Evolutionary conservation across 2,888 invertebrate genomes (phyloP).

Genomic region (Hirtodrosophila cameraria): DNA sequence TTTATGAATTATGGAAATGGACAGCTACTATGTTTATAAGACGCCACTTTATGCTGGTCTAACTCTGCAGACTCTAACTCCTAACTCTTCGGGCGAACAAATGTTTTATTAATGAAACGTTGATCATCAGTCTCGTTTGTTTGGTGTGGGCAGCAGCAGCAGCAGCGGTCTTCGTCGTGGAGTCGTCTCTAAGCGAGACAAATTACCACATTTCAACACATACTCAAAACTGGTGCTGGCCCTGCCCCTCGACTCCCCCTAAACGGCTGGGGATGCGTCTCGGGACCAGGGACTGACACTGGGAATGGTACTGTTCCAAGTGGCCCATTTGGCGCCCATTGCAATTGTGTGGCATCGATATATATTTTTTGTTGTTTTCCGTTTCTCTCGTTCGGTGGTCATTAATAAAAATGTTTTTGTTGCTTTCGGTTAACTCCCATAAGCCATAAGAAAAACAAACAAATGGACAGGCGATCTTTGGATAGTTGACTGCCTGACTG

Average conservation of each 20-base stretch:
- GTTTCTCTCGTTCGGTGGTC: constrained; percentile 54
- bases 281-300: constrained; percentile 9
- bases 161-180: neutral
- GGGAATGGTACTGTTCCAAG: constrained; percentile 41
- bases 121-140: constrained; percentile 48
- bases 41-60: constrained; percentile 50
- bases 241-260: constrained; percentile 23
- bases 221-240: constrained; percentile 69
- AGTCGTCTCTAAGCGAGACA: constrained; percentile 75
- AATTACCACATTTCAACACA: constrained; percentile 79
- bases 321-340: constrained; percentile 78
- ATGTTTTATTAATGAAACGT: constrained; percentile 81
- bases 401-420: constrained; percentile 79
- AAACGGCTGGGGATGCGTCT: constrained; percentile 17
- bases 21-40: constrained; percentile 47
- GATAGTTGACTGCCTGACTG: constrained; percentile 47
- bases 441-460: constrained; percentile 70
- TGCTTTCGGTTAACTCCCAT: constrained; percentile 67
- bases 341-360: constrained; percentile 71
- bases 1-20: constrained; percentile 78
- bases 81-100: constrained; percentile 58
- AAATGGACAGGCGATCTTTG: constrained; percentile 62
- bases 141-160: constrained; percentile 47
- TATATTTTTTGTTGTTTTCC: constrained; percentile 12
- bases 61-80: neutral